Conservation (phyloP, 2,113 vertebrate genomes). For the Psilopsiagon aymara region DNA sequence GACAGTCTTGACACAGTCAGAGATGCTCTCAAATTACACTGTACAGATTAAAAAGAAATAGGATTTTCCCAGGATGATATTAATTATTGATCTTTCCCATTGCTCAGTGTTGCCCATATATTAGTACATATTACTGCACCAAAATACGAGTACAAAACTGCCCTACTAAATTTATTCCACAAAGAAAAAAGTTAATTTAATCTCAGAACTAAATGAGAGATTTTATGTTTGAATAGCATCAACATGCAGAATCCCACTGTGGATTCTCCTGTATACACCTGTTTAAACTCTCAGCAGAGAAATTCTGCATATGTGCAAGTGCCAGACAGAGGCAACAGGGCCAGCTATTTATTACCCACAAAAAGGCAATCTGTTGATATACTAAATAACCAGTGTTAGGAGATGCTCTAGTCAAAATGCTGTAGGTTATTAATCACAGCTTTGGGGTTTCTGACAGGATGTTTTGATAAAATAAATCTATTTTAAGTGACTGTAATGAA, state of each 20-base stretch:
- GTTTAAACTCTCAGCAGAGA: background rate
- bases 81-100: background rate
- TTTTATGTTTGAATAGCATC: background rate
- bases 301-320: background rate
- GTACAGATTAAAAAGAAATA: background rate
- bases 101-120: background rate
- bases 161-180: background rate
- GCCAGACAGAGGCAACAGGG: background rate
- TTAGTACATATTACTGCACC: background rate
- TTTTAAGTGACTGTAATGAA: constrained; percentile 82
- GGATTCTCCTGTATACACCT: background rate
- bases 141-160: background rate
- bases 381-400: constrained; percentile 12
- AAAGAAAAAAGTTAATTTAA: background rate
- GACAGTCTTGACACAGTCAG: background rate
- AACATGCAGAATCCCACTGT: background rate
- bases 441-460: constrained; percentile 76
- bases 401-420: constrained; percentile 70
- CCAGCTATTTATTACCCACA: background rate
- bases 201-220: background rate
- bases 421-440: constrained; percentile 69
- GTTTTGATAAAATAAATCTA: constrained; percentile 82
- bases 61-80: background rate
- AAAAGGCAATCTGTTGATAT: constrained; percentile 41
- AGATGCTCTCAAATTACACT: background rate